Evolutionary conservation across 2,113 vertebrate genomes (phyloP).

Genomic region (Xyliphius kryptos): DNA sequence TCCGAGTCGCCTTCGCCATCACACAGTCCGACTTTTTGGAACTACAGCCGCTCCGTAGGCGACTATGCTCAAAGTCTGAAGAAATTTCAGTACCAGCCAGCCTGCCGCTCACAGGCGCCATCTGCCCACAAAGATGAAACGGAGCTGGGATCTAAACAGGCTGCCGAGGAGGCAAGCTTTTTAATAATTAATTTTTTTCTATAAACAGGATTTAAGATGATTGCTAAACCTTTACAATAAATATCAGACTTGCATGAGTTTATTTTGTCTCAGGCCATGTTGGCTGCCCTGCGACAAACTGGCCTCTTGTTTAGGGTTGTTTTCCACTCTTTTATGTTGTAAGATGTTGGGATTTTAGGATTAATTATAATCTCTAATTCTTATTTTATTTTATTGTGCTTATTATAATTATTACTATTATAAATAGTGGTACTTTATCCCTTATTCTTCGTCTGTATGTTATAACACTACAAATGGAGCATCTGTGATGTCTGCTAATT

Average conservation of each 20-base stretch:
- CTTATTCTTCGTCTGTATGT: no score
- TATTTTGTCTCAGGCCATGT: no score
- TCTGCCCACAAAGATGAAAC: constrained; percentile 92
- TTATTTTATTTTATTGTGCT: no score
- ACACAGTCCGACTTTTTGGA: constrained; percentile 91
- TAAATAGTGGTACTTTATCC: no score
- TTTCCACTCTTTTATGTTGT: no score
- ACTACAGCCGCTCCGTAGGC: constrained; percentile 80
- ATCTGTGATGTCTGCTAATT: no score
- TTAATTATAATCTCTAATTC: no score
- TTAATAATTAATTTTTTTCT: neutral
- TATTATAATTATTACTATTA: no score
- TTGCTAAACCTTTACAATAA: neutral
- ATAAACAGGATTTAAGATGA: neutral
- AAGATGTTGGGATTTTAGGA: no score
- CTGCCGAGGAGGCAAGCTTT: constrained; percentile 82
- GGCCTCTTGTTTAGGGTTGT: no score
- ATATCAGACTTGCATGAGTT: neutral
- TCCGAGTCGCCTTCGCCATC: constrained; percentile 81
- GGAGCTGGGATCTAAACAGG: constrained; percentile 88
- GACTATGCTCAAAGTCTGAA: constrained; percentile 86
- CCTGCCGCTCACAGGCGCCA: constrained; percentile 84
- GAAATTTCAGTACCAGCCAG: constrained; percentile 91
- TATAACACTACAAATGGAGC: no score
- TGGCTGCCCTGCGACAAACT: no score